phyloP scores from a whole-genome alignment of 2,113 vertebrate species.

The Arizona elegans region DNA sequence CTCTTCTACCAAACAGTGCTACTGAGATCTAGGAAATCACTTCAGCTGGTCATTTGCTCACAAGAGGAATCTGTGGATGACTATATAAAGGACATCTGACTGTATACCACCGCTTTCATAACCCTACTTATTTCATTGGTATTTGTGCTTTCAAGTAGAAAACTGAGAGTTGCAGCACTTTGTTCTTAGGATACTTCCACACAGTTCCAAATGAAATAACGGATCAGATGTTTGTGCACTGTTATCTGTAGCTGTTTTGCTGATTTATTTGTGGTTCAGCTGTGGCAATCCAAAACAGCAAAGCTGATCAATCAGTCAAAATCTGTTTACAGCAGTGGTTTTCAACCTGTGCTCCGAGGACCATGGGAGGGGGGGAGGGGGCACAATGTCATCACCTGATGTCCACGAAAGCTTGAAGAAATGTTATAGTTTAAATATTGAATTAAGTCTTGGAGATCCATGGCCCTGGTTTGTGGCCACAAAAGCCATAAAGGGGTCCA shows the following conservation, averaged over 20 bases:
- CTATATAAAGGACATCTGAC: background rate
- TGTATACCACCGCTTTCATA: background rate
- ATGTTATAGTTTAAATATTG: background rate
- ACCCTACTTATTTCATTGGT: background rate
- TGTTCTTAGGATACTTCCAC: background rate
- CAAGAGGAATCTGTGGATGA: background rate
- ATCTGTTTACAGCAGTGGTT: background rate
- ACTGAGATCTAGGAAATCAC: background rate
- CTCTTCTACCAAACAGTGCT: background rate
- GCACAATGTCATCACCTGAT: background rate
- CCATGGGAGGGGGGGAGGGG: too few species aligned
- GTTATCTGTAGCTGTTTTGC: background rate
- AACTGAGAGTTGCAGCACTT: background rate
- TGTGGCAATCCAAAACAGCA: background rate
- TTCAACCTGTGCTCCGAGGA: background rate
- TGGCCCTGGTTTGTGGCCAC: background rate
- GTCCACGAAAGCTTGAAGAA: background rate
- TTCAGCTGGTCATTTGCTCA: background rate
- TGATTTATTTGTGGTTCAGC: background rate
- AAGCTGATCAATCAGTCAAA: background rate
- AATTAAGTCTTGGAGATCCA: background rate
- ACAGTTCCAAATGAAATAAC: background rate
- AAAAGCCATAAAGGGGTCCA: background rate
- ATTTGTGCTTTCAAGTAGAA: background rate
- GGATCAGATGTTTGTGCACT: background rate